A percentile compares a stretch with the other conserved stretches of the same genome.
phyloP scores from a whole-genome alignment of 2,888 invertebrate genomes.

The Dione juno region DNA sequence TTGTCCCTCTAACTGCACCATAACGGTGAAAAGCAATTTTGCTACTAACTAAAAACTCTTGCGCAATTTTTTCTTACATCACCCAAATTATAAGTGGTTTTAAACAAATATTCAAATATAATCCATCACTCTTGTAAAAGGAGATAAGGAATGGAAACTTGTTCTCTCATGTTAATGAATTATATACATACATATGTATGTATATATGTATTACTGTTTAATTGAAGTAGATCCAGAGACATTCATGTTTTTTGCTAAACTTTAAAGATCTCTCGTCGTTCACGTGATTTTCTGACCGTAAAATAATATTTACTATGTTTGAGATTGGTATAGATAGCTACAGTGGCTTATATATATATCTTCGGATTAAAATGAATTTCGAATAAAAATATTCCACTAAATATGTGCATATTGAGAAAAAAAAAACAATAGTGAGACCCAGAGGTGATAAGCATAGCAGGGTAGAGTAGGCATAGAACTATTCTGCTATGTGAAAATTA shows the following conservation, averaged over 20 bases:
- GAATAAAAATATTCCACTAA: no score
- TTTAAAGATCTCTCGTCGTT: not conserved
- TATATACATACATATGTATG: not conserved
- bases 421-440: no score
- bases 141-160: constrained; percentile 3
- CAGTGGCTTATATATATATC: no score
- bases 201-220: not conserved
- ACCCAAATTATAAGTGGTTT: constrained; percentile 4
- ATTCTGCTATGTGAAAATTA: no score
- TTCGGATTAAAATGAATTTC: no score
- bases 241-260: not conserved
- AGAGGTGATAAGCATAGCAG: no score
- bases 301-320: no score
- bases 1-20: not conserved
- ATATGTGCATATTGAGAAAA: no score
- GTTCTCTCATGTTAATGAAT: not conserved
- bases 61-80: not conserved
- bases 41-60: not conserved
- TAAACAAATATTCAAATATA: constrained; percentile 7
- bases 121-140: not conserved
- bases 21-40: not conserved
- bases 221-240: not conserved
- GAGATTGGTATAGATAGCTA: no score
- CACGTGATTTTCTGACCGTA: not conserved
- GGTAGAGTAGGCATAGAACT: no score